Percentiles rank a stretch among this genome's conserved stretches.
These are phyloP conservation scores for Hydrophis major DNA, from an alignment of 2,797 vertebrate species.

Conservation along the genomic window DNA sequence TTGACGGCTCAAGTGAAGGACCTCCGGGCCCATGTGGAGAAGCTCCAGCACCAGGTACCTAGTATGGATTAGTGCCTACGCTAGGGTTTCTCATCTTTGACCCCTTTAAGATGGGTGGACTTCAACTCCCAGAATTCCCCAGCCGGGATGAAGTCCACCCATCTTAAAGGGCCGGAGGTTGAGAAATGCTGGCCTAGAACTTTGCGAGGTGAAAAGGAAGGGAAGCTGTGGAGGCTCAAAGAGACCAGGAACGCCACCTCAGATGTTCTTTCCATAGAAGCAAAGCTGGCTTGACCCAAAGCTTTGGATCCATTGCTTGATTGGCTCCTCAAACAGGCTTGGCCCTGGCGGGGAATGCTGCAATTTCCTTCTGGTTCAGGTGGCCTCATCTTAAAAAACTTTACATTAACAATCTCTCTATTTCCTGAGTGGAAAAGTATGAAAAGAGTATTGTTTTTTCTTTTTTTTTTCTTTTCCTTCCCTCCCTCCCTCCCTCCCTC, in stretches of 20 bases:
- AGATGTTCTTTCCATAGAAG: neutral
- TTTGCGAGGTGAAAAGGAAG: neutral
- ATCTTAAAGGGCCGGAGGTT: neutral
- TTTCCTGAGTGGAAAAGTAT: neutral
- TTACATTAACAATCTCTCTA: neutral
- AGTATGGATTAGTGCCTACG: neutral
- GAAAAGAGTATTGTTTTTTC: neutral
- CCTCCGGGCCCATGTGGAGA: slow-evolving; percentile 65
- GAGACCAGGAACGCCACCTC: neutral
- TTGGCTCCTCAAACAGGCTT: neutral
- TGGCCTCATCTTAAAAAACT: neutral
- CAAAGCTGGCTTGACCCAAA: neutral
- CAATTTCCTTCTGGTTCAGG: neutral
- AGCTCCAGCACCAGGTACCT: slow-evolving; percentile 72
- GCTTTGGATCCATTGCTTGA: neutral
- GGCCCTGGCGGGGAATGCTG: fast-evolving
- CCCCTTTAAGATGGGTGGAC: neutral
- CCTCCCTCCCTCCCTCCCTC: too few relatives aligned
- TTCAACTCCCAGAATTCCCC: neutral
- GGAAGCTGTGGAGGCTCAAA: neutral
- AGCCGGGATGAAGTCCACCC: neutral
- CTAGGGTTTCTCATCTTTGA: too few relatives aligned
- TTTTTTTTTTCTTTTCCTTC: too few relatives aligned
- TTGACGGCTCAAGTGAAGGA: slow-evolving; percentile 69
- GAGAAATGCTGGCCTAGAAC: neutral